Evolutionary conservation across 2,797 vertebrate species (phyloP), one percentile per base, ranked within the genome.

Genomic region (Mycteria americana): DNA sequence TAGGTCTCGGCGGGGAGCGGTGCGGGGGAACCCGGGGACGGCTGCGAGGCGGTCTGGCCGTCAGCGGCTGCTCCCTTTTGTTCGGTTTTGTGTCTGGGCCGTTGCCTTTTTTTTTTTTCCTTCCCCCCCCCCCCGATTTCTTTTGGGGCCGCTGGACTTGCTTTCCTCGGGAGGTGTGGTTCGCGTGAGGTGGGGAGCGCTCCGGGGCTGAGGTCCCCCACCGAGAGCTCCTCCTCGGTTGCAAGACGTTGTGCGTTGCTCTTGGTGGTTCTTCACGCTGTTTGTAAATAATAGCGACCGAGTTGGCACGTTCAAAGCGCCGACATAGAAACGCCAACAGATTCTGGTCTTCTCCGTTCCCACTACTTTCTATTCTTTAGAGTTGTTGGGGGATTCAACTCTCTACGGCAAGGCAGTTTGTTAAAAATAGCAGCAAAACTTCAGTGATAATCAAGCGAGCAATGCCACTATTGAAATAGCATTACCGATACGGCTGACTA

Each of bases 321-420:
- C 18, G 64, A 19, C 33, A 21, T 10, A 21, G 64, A 46, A 53
- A 12, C 1, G 33, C 53, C 33, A 3, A 2, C 57, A 10, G 1
- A 35, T 35, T 45, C 39, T 1, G 10, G 0, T 6, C 0, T 1
- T 39, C 65, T 3, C 18, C 33, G 2, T 51, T 16, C 63, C 10
- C 1, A 4, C 72, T 0, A 77, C 51, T 64, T 48, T 31, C 62
- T 80, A 2, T 31, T 57, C 54, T 68, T 70, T 64, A n/a, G 70
- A 67, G 63, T 3, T 39, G 23, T 2, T 56, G 77, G 28, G 67
- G 39, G 60, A 68, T 33, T 43, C 65, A 28, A 4, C 57, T 60
- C 75, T 2, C 5, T 33, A 8, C 18, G 0, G 23, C 17, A 2
- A 56, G 23, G 62, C 62, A 2, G 22, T 23, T 63, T 67, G 50